Conservation (phyloP, 2,888 invertebrate genomes). For the Vanessa cardui region DNA sequence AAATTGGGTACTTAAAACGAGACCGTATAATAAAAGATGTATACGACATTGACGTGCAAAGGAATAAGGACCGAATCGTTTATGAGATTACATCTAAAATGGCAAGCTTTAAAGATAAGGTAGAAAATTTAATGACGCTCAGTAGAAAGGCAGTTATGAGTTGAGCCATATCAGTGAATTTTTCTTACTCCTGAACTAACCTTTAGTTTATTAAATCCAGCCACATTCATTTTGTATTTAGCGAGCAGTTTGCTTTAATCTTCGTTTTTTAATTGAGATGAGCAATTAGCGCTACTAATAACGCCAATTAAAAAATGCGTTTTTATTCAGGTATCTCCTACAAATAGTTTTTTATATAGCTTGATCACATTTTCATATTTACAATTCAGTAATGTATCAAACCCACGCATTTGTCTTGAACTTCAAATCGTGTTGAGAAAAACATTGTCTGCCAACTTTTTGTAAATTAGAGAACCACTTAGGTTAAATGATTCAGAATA, state of each 20-base stretch:
- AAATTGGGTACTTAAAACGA: conserved; percentile 32
- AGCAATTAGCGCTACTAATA: neutral
- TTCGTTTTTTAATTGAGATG: neutral
- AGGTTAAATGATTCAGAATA: neutral
- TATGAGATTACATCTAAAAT: conserved; percentile 30
- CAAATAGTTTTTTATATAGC: neutral
- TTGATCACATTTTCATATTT: neutral
- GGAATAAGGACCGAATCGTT: conserved; percentile 28
- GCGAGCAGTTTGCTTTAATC: neutral
- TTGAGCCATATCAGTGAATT: conserved; percentile 29
- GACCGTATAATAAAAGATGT: conserved; percentile 30
- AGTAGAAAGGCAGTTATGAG: conserved; percentile 29
- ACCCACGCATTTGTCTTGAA: conserved; percentile 11
- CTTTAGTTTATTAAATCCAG: conserved; percentile 5
- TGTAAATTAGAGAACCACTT: conserved; percentile 9
- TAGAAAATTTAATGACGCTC: conserved; percentile 33
- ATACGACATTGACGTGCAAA: conserved; percentile 20
- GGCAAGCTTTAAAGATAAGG: conserved; percentile 11
- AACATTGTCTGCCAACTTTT: conserved; percentile 25
- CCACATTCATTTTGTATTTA: neutral
- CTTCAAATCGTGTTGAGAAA: conserved; percentile 8
- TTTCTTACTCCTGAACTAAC: conserved; percentile 16
- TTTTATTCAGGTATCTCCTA: no score
- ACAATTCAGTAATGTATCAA: conserved; percentile 9
- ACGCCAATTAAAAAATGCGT: neutral